These are phyloP conservation scores for Battus philenor DNA, from an alignment of 1,140 invertebrate genomes.

Conservation along the genomic window DNA sequence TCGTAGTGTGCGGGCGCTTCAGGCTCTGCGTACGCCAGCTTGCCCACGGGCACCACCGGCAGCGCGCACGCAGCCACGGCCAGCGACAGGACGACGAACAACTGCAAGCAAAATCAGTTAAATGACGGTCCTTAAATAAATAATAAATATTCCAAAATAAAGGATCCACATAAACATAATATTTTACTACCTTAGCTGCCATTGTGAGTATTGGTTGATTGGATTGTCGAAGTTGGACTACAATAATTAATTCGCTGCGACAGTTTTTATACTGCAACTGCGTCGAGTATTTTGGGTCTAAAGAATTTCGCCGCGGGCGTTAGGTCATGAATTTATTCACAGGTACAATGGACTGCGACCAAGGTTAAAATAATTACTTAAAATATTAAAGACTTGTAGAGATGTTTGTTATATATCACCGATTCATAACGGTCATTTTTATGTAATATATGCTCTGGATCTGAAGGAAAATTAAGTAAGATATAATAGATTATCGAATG, in stretches of 20 bases:
- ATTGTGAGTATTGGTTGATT: slow-evolving; percentile 29
- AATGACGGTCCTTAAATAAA: too few relatives aligned
- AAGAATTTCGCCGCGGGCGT: not conserved
- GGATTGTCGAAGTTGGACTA: slow-evolving; percentile 3
- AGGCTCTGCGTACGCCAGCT: slow-evolving; percentile 54
- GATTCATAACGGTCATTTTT: too few relatives aligned
- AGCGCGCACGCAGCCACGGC: slow-evolving; percentile 45
- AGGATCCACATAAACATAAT: too few relatives aligned
- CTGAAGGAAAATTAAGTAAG: too few relatives aligned
- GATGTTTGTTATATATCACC: too few relatives aligned
- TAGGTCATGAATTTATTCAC: not conserved
- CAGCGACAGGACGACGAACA: slow-evolving; percentile 41
- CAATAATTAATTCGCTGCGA: slow-evolving; percentile 1
- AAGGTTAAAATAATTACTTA: too few relatives aligned
- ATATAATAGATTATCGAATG: too few relatives aligned
- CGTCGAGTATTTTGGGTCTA: not conserved
- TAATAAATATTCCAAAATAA: too few relatives aligned
- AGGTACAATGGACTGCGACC: not conserved
- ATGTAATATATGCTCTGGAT: too few relatives aligned
- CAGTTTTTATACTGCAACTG: slow-evolving; percentile 3
- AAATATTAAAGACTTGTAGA: too few relatives aligned
- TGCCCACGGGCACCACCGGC: slow-evolving; percentile 38
- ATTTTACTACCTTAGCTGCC: slow-evolving; percentile 37
- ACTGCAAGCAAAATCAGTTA: slow-evolving; percentile 25
- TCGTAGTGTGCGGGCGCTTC: slow-evolving; percentile 80